These are phyloP conservation scores for Cheilosia vulpina DNA, from an alignment of 2,888 invertebrate genomes.

Conservation along the genomic window DNA sequence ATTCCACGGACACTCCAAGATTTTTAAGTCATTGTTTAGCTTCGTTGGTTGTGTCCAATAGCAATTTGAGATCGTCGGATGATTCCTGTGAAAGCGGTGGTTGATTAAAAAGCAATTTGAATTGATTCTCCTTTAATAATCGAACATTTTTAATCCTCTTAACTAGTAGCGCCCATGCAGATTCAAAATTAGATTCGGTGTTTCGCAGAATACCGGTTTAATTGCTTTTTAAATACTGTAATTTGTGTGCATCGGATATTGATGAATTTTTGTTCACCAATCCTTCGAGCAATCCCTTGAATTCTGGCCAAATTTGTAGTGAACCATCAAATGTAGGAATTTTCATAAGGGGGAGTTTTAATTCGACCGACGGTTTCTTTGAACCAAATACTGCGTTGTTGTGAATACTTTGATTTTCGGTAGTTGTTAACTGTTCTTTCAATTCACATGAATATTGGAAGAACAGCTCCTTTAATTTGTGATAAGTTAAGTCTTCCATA, in stretches of 20 bases:
- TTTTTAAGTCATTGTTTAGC: slow-evolving; percentile 7
- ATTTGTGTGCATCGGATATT: slow-evolving; percentile 33
- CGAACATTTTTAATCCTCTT: slow-evolving; percentile 11
- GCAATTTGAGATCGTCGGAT: slow-evolving; percentile 4
- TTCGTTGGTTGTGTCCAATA: slow-evolving; percentile 16
- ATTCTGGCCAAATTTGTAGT: slow-evolving; percentile 33
- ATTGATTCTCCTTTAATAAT: no score
- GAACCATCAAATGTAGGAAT: slow-evolving; percentile 32
- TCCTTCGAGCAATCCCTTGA: slow-evolving; percentile 23
- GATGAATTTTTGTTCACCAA: slow-evolving; percentile 31
- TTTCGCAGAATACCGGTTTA: slow-evolving; percentile 18
- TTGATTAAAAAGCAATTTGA: slow-evolving; percentile 23
- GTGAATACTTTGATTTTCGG: neutral
- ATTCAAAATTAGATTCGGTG: slow-evolving; percentile 36
- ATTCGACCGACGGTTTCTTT: slow-evolving; percentile 3
- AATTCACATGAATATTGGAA: slow-evolving; percentile 19
- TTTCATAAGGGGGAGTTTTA: slow-evolving; percentile 37
- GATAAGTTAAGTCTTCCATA: slow-evolving; percentile 8
- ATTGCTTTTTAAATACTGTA: slow-evolving; percentile 27
- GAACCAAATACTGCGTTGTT: slow-evolving; percentile 6
- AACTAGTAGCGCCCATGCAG: slow-evolving; percentile 25
- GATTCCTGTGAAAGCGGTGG: neutral
- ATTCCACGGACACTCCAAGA: slow-evolving; percentile 32
- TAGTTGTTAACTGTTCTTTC: slow-evolving; percentile 17
- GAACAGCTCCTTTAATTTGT: slow-evolving; percentile 20